Evolutionary conservation across 2,888 invertebrate species (phyloP), one percentile per base, ranked within the genome.

Genomic region (Deroplatys truncata): DNA sequence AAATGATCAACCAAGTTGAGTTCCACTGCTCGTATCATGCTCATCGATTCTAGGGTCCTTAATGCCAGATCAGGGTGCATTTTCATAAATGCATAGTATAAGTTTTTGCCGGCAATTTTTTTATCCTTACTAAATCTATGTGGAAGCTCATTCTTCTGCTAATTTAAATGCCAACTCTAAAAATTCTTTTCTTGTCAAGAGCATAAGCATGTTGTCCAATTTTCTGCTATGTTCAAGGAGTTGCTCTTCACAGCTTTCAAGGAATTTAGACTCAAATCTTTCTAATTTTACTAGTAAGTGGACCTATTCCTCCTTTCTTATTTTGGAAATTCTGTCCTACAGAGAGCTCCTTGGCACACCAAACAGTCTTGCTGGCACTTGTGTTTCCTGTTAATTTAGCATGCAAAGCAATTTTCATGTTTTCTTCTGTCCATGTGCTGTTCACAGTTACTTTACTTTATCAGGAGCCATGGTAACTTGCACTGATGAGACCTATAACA

Each of bases 21-120:
- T 91, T 83, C 90, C n/a, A 16, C 28, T 28, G 86, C 88, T 56
- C 88, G n/a, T 28, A 31, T 31, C 16, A 86, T 0, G 43, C 88
- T 90, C 13, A 86, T 90, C 13, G 84, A 83, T 15, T 89, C 84
- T 1, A 88, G 28, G 16, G 20, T 84, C n/a, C 89, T 88, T 31
- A 88, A 84, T 16, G 43, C 31, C 28, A 89, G 31, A 16, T 88
- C 87, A 10, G 85, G 84, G 83, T 89, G 88, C 28, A 86, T 35
- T 8, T 90, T 90, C 89, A 90, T 91, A 85, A 91, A 92, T 1
- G 43, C 25, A 84, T 89, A 89, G 28, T 89, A 91, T 84, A 90
- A 91, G 20, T 92, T 49, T 89, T 91, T 91, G 10, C 91, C 91
- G 29, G 91, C 91, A 28, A 84, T 90, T 84, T 28, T n/a, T 28